These are phyloP conservation scores for Sycobia sp. DNA, from an alignment of 1,140 invertebrate species.

Conservation along the genomic window DNA sequence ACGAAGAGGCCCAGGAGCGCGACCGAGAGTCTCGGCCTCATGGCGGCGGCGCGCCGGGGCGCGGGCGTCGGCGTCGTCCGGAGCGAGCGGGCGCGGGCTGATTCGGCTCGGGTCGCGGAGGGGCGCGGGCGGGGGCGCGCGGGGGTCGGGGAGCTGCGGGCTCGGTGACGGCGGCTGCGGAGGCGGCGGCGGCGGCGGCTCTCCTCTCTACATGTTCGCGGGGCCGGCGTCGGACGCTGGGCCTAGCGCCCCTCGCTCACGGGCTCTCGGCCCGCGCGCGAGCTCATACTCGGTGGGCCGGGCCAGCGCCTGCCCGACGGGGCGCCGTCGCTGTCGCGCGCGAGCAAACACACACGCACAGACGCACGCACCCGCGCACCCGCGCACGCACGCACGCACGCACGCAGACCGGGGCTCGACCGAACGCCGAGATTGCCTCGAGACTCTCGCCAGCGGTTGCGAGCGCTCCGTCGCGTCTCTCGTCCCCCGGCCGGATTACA, in stretches of 20 bases:
- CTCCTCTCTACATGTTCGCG: slow-evolving; percentile 13
- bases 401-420: too few relatives aligned
- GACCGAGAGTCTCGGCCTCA: slow-evolving; percentile 48
- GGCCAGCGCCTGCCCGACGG: not conserved
- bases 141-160: not conserved
- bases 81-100: not conserved
- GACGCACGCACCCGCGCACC: too few relatives aligned
- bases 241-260: slow-evolving; percentile 11
- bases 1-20: slow-evolving; percentile 40
- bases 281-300: not conserved
- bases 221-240: not conserved
- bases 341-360: too few relatives aligned
- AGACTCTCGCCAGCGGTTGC: not conserved
- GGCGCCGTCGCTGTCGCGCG: too few relatives aligned
- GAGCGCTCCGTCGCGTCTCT: not conserved
- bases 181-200: not conserved
- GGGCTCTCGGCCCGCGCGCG: slow-evolving; percentile 13
- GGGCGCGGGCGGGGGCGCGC: not conserved
- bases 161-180: not conserved
- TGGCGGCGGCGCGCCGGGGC: slow-evolving; percentile 23
- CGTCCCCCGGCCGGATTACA: slow-evolving; percentile 45
- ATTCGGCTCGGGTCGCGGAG: not conserved
- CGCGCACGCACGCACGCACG: too few relatives aligned
- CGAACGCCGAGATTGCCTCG: too few relatives aligned
- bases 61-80: not conserved